Percentiles rank a stretch among this genome's conserved stretches.
Evolutionary conservation across 1,140 invertebrate species (phyloP).

Genomic region (Rhysida immarginata): DNA sequence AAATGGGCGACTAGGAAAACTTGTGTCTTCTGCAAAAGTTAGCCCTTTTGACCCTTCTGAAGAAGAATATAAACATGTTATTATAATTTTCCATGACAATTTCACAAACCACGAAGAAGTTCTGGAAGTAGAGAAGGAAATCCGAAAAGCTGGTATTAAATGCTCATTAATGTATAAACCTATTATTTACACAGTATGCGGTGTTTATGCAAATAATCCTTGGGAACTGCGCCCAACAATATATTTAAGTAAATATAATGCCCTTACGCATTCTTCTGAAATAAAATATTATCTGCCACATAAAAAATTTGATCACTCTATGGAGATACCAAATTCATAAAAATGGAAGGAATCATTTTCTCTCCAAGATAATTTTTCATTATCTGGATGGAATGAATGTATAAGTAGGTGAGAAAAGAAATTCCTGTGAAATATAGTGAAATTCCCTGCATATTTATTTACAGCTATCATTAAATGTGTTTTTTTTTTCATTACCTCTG

Average conservation of each 20-base stretch:
- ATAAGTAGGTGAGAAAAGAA: too few species aligned
- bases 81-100: neutral
- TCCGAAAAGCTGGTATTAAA: neutral
- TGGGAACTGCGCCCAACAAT: neutral
- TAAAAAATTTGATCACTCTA: too few species aligned
- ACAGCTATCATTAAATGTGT: too few species aligned
- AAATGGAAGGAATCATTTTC: too few species aligned
- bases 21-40: neutral
- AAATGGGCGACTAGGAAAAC: neutral
- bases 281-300: too few species aligned
- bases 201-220: neutral
- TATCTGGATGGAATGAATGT: too few species aligned
- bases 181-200: neutral
- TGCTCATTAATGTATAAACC: neutral
- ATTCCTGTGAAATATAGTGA: too few species aligned
- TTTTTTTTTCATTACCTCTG: too few species aligned
- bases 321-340: too few species aligned
- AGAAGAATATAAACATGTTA: neutral
- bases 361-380: too few species aligned
- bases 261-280: too few species aligned
- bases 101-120: neutral
- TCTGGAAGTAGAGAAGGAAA: neutral
- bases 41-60: neutral
- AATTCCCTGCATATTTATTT: too few species aligned
- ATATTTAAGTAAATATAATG: neutral